Percentiles rank a stretch among this genome's conserved stretches.
Conservation (phyloP, 2,113 vertebrate species). For the Stigmatopora nigra region DNA sequence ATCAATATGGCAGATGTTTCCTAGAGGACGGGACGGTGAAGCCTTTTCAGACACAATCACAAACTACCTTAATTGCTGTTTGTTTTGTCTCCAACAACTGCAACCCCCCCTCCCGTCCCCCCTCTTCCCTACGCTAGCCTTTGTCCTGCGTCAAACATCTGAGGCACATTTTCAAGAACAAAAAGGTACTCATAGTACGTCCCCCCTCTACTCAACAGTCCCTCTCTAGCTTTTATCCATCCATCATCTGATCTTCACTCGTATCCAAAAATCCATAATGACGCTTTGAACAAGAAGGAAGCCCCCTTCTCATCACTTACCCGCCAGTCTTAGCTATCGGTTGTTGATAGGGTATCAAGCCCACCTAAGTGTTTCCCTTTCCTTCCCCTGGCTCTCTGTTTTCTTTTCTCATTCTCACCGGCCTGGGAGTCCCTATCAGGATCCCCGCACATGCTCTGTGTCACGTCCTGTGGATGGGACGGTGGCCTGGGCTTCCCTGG, state of each 20-base stretch:
- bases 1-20: slow-evolving; percentile 69
- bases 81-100: slow-evolving; percentile 54
- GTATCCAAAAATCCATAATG: slow-evolving; percentile 15
- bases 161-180: slow-evolving; percentile 63
- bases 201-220: slow-evolving; percentile 38
- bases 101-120: neutral
- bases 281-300: neutral
- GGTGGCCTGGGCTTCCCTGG: slow-evolving; percentile 47
- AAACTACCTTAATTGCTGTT: slow-evolving; percentile 65
- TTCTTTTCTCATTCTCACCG: slow-evolving; percentile 63
- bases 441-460: slow-evolving; percentile 55
- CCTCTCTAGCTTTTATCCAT: slow-evolving; percentile 50
- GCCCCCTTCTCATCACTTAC: slow-evolving; percentile 33
- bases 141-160: slow-evolving; percentile 55
- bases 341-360: slow-evolving; percentile 62
- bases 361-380: slow-evolving; percentile 69
- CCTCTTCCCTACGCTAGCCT: slow-evolving; percentile 3
- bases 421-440: slow-evolving; percentile 54
- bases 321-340: slow-evolving; percentile 56
- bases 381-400: slow-evolving; percentile 60
- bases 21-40: slow-evolving; percentile 50
- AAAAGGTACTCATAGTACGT: slow-evolving; percentile 51
- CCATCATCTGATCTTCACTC: slow-evolving; percentile 52
- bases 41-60: slow-evolving; percentile 51
- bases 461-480: slow-evolving; percentile 59